These are phyloP conservation scores for Sarcophaga caerulescens DNA, from an alignment of 2,888 invertebrate genomes.

Conservation along the genomic window DNA sequence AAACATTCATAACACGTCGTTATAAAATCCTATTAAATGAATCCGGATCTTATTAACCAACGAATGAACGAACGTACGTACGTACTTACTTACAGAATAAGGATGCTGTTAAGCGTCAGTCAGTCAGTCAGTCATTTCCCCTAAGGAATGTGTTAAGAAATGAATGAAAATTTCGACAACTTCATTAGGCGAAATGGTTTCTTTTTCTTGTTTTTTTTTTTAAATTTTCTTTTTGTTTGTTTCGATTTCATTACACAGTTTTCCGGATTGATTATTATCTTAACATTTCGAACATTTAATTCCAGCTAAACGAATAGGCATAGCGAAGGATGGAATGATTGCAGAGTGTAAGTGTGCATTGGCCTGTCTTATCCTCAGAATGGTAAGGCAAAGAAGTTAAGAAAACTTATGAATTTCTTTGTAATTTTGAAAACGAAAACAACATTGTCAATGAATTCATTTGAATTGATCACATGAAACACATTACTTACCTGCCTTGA, in stretches of 20 bases:
- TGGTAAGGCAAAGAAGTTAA: not conserved
- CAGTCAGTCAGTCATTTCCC: no score
- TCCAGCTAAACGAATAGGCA: slow-evolving; percentile 25
- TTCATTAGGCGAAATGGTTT: slow-evolving; percentile 38
- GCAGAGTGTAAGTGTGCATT: not conserved
- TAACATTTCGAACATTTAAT: not conserved
- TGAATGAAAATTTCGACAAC: slow-evolving; percentile 46
- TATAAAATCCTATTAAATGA: slow-evolving; percentile 34
- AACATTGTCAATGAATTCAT: slow-evolving; percentile 28
- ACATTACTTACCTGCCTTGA: slow-evolving; percentile 17
- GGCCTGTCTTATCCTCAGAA: slow-evolving; percentile 11
- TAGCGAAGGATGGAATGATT: not conserved
- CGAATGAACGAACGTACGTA: no score
- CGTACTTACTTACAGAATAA: no score
- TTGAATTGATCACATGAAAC: slow-evolving; percentile 28
- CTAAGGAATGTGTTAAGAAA: not conserved
- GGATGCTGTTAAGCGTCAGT: slow-evolving; percentile 48
- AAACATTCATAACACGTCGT: slow-evolving; percentile 59
- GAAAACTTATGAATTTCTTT: slow-evolving; percentile 15
- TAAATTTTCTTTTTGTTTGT: not conserved
- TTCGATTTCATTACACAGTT: slow-evolving; percentile 33
- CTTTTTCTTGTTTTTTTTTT: not conserved
- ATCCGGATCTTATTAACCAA: slow-evolving; percentile 65
- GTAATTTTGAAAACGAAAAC: slow-evolving; percentile 26
- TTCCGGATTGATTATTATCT: slow-evolving; percentile 56